These are phyloP conservation scores for Centropus bengalensis DNA, from an alignment of 2,113 vertebrate species.

Conservation along the genomic window DNA sequence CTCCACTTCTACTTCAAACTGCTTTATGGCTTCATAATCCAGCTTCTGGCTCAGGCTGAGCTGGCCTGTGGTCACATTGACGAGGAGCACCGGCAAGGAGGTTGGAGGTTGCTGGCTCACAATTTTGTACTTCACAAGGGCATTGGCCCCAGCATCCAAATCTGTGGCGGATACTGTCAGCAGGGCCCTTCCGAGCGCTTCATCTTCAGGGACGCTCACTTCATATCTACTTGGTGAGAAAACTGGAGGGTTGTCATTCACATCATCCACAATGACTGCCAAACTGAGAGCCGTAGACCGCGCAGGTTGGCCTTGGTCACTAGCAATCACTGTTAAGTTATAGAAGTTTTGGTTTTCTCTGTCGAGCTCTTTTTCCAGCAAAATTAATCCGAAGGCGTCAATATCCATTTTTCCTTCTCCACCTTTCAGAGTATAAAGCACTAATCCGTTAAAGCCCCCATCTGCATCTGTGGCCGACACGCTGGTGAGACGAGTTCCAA, in stretches of 20 bases:
- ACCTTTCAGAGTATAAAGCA: slow-evolving; percentile 74
- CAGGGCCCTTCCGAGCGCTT: not conserved
- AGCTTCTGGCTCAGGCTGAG: slow-evolving; percentile 68
- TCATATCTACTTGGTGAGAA: slow-evolving; percentile 63
- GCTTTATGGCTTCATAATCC: slow-evolving; percentile 70
- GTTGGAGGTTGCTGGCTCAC: slow-evolving; percentile 57
- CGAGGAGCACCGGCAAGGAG: not conserved
- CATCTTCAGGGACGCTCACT: slow-evolving; percentile 57
- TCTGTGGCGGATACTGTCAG: slow-evolving; percentile 70
- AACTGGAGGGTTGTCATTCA: slow-evolving; percentile 76
- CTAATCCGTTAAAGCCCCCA: slow-evolving; percentile 75
- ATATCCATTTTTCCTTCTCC: slow-evolving; percentile 74
- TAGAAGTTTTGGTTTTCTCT: slow-evolving; percentile 72
- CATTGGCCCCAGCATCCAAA: slow-evolving; percentile 71
- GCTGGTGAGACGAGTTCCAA: not conserved
- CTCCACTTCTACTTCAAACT: slow-evolving; percentile 70
- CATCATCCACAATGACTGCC: slow-evolving; percentile 51
- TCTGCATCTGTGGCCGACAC: slow-evolving; percentile 71
- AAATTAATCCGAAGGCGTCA: slow-evolving; percentile 68
- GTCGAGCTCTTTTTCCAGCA: slow-evolving; percentile 67
- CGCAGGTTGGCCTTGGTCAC: slow-evolving; percentile 76
- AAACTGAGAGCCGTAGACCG: slow-evolving; percentile 52
- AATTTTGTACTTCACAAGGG: slow-evolving; percentile 64
- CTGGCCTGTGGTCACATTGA: slow-evolving; percentile 60
- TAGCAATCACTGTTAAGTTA: slow-evolving; percentile 73